Conservation (phyloP, 2,113 vertebrate species). For the Odocoileus virginianus region DNA sequence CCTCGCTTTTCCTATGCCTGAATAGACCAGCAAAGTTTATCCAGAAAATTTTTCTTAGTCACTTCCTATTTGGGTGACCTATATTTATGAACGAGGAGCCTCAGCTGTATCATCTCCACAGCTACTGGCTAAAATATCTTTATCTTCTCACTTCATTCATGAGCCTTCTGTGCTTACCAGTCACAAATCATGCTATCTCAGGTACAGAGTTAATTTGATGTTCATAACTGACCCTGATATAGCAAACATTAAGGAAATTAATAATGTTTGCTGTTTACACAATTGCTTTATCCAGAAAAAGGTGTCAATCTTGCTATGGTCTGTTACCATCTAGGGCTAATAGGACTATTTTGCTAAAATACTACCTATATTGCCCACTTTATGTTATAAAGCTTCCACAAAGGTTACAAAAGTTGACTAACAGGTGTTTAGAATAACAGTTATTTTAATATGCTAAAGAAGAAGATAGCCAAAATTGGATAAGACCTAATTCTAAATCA, state of each 20-base stretch:
- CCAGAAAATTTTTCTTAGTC: not conserved
- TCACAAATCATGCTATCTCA: not conserved
- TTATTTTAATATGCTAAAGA: not conserved
- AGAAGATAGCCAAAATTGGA: not conserved
- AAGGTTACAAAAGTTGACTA: not conserved
- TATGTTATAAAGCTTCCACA: not conserved
- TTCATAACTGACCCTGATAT: not conserved
- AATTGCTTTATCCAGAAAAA: constrained; percentile 1
- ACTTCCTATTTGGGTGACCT: not conserved
- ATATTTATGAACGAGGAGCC: not conserved
- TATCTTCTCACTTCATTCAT: constrained; percentile 1
- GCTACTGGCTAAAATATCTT: not conserved
- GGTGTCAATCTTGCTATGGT: not conserved
- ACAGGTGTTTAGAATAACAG: not conserved
- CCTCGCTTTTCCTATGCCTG: not conserved
- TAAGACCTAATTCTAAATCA: not conserved
- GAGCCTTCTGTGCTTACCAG: not conserved
- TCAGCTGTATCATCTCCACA: not conserved
- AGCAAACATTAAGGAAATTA: not conserved
- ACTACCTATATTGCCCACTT: not conserved
- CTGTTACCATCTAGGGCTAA: not conserved
- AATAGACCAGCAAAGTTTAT: not conserved
- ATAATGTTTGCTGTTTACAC: not conserved
- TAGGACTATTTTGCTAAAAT: not conserved
- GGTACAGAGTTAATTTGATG: not conserved